Conservation (phyloP, 2,797 vertebrate genomes). For the Taenioides sp. region DNA sequence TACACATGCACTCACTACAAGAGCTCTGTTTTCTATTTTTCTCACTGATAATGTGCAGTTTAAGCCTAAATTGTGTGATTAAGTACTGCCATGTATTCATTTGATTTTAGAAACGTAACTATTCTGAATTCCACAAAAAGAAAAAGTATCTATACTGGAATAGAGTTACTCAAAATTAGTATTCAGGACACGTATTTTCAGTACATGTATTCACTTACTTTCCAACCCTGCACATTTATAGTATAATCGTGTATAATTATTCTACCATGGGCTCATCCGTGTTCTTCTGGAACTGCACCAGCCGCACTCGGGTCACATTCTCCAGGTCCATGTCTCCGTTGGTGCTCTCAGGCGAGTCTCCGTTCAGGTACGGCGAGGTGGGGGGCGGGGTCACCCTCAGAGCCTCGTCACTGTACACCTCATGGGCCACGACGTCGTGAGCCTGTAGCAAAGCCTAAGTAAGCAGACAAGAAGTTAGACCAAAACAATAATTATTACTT, state of each 20-base stretch:
- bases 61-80: no score
- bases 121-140: no score
- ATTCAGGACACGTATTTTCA: no score
- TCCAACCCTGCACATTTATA: no score
- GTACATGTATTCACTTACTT: no score
- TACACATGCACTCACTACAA: no score
- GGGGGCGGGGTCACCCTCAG: conserved; percentile 96
- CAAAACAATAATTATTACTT: neutral
- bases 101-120: no score
- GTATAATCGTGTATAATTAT: neutral
- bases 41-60: no score
- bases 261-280: conserved; percentile 93
- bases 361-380: conserved; percentile 95
- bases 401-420: conserved; percentile 98
- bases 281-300: conserved; percentile 99
- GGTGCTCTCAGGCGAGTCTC: conserved; percentile 94
- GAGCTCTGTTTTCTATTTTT: no score
- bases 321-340: conserved; percentile 98
- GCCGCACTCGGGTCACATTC: conserved; percentile 94
- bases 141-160: no score
- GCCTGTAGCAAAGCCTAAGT: conserved; percentile 94
- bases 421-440: conserved; percentile 97
- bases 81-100: no score
- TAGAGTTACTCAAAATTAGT: no score
- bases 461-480: neutral